These are phyloP conservation scores for Saturnia japonica DNA, from an alignment of 2,888 invertebrate species.

Conservation along the genomic window DNA sequence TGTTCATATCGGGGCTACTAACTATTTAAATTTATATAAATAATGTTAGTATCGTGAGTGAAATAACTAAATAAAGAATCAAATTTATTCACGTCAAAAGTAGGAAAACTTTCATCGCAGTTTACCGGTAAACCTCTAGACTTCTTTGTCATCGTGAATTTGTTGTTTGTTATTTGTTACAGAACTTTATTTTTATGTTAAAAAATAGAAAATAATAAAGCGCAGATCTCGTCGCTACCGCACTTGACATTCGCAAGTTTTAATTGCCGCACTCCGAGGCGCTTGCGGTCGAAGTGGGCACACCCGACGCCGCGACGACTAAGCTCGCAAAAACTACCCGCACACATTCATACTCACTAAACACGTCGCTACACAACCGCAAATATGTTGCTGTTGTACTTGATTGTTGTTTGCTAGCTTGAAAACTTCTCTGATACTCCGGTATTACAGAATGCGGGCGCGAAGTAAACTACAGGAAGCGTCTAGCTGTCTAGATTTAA, in stretches of 20 bases:
- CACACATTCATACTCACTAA: constrained; percentile 50
- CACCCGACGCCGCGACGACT: constrained; percentile 49
- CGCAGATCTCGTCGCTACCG: constrained; percentile 50
- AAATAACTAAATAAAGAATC: not conserved
- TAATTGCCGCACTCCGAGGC: constrained; percentile 76
- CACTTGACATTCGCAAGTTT: constrained; percentile 80
- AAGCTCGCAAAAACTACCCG: constrained; percentile 59
- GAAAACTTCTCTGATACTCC: constrained; percentile 31
- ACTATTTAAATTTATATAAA: not conserved
- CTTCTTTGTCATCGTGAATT: constrained; percentile 28
- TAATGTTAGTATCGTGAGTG: not conserved
- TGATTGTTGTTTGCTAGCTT: constrained; percentile 25
- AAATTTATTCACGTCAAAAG: not conserved
- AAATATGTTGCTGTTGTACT: constrained; percentile 34
- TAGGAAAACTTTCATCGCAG: not conserved
- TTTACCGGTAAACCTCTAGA: constrained; percentile 25
- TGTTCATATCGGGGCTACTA: too few species aligned
- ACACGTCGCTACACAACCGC: constrained; percentile 45
- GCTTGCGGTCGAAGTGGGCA: constrained; percentile 67
- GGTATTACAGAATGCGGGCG: constrained; percentile 22
- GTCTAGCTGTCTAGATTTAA: constrained; percentile 6
- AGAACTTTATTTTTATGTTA: constrained; percentile 59
- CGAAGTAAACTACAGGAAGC: constrained; percentile 7
- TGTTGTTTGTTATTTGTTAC: too few species aligned
- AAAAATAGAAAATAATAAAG: constrained; percentile 55